Evolutionary conservation across 2,113 vertebrate species (phyloP), one percentile per base, ranked within the genome.

Genomic region (Alethe castanea): DNA sequence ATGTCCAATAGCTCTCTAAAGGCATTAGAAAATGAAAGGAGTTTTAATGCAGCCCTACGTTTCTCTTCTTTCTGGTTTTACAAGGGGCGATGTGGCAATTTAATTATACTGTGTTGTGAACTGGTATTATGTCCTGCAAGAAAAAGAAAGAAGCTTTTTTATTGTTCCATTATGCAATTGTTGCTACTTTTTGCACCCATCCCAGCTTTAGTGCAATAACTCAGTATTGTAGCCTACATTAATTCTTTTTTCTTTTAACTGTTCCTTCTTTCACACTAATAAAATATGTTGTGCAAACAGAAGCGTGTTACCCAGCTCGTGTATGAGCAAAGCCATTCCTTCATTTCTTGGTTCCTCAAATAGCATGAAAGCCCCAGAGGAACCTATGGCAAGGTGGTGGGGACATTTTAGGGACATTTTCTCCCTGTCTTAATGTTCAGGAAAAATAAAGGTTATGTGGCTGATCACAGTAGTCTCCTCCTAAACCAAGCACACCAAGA

Each of bases 1-100:
- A 73, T 70, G 82, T 81, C 96, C 92, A 94, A 95, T 61, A 76
- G 93, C 87, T 92, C 95, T 97, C 94, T 53, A 81, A 96, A 94
- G 86, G 69, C 83, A 72, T 91, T 95, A 93, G 88, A 66, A 94
- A 97, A 96, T 86, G 91, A 84, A 95, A 93, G 76, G 82, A 92
- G 36, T 81, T 96, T 96, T 96, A 93, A 97, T 88, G 92, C 91
- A 90, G 79, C 94, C 66, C 94, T 95, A 94, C 92, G 81, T 95
- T 96, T 90, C 89, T 90, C 95, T 81, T 95, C 82, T 88, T 89
- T 70, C 92, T 57, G 57, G 87, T 94, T 97, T 97, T 97, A 96
- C 84, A 96, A 95, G 95, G 52, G 79, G 71, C 0, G 9, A 85
- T 80, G 92, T 60, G 87, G 86, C 93, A 88, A 90, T 91, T 84